Evolutionary conservation across 1,140 invertebrate genomes (phyloP).

Genomic region (Brachionus asplanchnoidis): DNA sequence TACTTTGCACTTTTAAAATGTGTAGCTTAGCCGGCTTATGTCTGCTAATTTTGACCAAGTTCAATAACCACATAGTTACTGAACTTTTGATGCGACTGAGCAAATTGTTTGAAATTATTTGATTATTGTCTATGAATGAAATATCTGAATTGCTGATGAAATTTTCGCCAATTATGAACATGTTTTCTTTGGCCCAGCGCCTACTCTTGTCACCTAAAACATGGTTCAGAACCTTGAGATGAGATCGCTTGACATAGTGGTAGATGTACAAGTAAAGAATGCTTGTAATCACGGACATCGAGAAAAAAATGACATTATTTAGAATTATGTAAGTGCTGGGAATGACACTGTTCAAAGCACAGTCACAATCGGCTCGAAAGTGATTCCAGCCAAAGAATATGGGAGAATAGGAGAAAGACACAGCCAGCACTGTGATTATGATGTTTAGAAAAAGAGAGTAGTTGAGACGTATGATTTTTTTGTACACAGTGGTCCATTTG

Average conservation of each 20-base stretch:
- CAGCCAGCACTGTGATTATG: not conserved
- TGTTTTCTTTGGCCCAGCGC: not conserved
- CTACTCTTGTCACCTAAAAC: not conserved
- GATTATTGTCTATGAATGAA: not conserved
- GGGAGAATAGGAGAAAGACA: not conserved
- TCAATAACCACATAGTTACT: not conserved
- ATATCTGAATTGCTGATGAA: not conserved
- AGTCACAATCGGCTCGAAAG: not conserved
- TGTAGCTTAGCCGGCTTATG: not conserved
- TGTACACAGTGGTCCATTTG: not conserved
- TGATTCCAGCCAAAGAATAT: not conserved
- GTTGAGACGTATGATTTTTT: not conserved
- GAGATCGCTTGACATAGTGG: constrained; percentile 1
- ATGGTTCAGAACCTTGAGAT: not conserved
- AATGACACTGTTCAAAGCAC: not conserved
- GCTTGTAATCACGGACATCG: not conserved
- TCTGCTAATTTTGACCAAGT: not conserved
- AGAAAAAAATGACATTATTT: constrained; percentile 4
- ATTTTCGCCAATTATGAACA: constrained; percentile 1
- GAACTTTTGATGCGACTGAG: not conserved
- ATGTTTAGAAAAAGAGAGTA: not conserved
- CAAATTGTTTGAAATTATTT: not conserved
- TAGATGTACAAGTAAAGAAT: constrained; percentile 11
- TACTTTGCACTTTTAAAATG: not conserved
- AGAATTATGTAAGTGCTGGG: not conserved